phyloP scores from a whole-genome alignment of 35 echinoderm and acorn worm species.

The Chiridota heheva region DNA sequence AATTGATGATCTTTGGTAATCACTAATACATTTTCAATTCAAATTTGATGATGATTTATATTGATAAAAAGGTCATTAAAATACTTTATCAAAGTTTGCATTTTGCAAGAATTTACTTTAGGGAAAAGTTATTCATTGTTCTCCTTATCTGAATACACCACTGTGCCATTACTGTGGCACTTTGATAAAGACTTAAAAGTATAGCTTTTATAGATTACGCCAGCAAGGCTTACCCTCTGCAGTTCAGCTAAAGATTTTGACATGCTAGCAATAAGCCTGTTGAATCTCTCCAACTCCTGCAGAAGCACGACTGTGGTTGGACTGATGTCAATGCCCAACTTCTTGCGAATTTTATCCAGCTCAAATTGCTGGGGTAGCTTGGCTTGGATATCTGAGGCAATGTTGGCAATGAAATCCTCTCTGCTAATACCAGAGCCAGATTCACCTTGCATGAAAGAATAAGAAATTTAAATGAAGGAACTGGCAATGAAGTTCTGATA shows the following conservation, averaged over 20 bases:
- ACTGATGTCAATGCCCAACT: constrained; percentile 77
- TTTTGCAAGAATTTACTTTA: too few species aligned
- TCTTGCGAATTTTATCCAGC: constrained; percentile 95
- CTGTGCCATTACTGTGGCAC: too few species aligned
- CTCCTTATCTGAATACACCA: too few species aligned
- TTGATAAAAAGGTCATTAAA: too few species aligned
- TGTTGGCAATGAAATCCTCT: constrained; percentile 98
- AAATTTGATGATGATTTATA: too few species aligned
- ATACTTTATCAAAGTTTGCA: too few species aligned
- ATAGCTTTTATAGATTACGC: too few species aligned
- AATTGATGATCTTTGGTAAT: too few species aligned
- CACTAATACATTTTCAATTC: too few species aligned
- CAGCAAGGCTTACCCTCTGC: constrained; percentile 94
- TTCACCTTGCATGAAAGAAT: constrained; percentile 57
- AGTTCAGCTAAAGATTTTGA: constrained; percentile 81
- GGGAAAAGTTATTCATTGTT: too few species aligned
- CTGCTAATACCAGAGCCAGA: constrained; percentile 92
- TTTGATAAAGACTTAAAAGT: too few species aligned
- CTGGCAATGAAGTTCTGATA: background rate
- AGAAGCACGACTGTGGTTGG: constrained; percentile 95
- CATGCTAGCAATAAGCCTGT: constrained; percentile 80
- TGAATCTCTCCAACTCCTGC: constrained; percentile 95
- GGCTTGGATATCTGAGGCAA: constrained; percentile 92
- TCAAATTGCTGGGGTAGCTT: constrained; percentile 98
- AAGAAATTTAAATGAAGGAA: background rate